Evolutionary conservation across 2,888 invertebrate species (phyloP), one percentile per base, ranked within the genome.

Genomic region (Lamproptera curius): DNA sequence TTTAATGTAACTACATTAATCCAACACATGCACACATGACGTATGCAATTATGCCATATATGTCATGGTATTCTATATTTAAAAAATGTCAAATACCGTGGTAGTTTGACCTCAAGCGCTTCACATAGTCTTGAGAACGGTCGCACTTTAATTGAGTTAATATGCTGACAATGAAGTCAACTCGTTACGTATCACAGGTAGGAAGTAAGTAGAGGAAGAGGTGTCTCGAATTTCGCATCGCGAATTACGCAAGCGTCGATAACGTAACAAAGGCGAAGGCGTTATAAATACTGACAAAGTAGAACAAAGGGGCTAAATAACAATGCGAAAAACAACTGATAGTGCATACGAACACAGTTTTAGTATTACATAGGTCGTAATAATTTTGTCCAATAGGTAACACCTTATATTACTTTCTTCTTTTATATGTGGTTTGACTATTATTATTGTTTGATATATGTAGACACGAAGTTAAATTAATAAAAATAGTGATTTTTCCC

Each of bases 181-280:
- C 63, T 59, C 52, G 61, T 68, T 71, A 71, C 67, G 65, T 60
- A 66, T 73, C 46, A 16, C 40, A 47, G 31, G 33, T 34, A 54
- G 52, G 61, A 62, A 59, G 56, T 58, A 26, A 44, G 54, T 50
- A 50, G 51, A 52, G 49, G 53, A 56, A 58, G 50, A 46, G 51
- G 43, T 46, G 47, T 44, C 47, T 55, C 47, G 58, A 57, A 55
- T 55, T 54, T 46, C 52, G 47, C 52, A 55, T 54, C 38, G 34
- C 38, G 11, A 42, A 53, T 58, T 54, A 46, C 53, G 53, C 50
- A 52, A 58, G 16, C 36, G 28, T 4, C 16, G 31, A 28, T 35
- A 13, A 17, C 28, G 11, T 46, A 34, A 46, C 46, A 5, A 23
- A 23, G 28, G 36, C 23, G 36, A 16, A 39, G 38, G 33, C 17